Base-by-base conservation (phyloP, 2,888 invertebrate species). In the Acheta domesticus region DNA sequence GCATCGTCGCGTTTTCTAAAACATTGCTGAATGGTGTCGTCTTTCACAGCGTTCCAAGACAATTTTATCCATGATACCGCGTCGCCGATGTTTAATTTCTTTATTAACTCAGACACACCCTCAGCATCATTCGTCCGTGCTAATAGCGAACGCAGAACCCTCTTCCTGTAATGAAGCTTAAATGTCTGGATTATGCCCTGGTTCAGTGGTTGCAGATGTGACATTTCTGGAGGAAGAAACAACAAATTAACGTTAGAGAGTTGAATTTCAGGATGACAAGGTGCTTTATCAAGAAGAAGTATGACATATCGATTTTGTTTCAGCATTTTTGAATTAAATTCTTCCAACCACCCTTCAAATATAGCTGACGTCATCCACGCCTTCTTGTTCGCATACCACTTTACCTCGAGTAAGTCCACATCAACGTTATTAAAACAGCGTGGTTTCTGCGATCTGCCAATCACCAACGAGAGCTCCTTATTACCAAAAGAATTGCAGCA, bases 311-410 rank as follows among this genome's bases (percentile, higher is more conserved):
- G 73, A 49, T 76, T 76, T 20, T 76, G 20, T 36, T n/a, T 49
- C 12, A 48, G 74, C 80, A 80, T 78, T 73, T 76, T 80, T n/a
- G 73, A 48, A 49, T 80, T 78, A 19, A 79, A 76, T 21, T 49
- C 50, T 21, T 75, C 16, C 49, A 78, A 48, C 80, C 80, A 78
- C 74, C 74, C 62, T 16, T 16, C 20, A 48, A 80, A 80, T 23
- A 80, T 78, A n/a, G 23, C 74, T 16, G 78, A 48, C 4, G 78
- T 76, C 78, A 78, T 80, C 80, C 78, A 78, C 16, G 78, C 75
- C 21, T 73, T 80, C 11, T 20, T 74, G 49, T 80, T 73, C 4
- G 23, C 75, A 50, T 23, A 48, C 62, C 79, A 77, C 12, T 77
- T 49, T n/a, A 77, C 48, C 12, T 74, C 23, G 19, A 77, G 75